These are phyloP conservation scores for Nyleta sp. DNA, from an alignment of 2,888 invertebrate genomes.

Conservation along the genomic window DNA sequence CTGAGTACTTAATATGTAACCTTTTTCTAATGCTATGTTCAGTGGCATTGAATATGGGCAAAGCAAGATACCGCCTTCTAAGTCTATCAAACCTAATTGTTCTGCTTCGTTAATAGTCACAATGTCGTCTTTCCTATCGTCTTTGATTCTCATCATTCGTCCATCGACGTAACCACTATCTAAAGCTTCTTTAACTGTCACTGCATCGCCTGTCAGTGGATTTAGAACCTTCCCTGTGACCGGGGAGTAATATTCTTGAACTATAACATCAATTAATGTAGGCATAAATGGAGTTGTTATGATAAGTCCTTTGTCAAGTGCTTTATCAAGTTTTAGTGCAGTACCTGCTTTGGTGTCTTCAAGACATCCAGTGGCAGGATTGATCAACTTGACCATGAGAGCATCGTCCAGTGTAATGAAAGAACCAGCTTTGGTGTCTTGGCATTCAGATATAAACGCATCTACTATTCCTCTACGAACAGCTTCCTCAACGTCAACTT, in stretches of 20 bases:
- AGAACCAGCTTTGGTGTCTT: conserved; percentile 89
- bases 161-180: conserved; percentile 89
- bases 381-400: conserved; percentile 87
- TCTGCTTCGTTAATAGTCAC: conserved; percentile 88
- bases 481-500: conserved; percentile 89
- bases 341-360: conserved; percentile 89
- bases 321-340: conserved; percentile 88
- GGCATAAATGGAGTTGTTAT: conserved; percentile 88
- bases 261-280: conserved; percentile 89
- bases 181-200: conserved; percentile 90
- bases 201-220: conserved; percentile 89
- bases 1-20: conserved; percentile 90
- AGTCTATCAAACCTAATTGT: conserved; percentile 87
- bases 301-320: conserved; percentile 88
- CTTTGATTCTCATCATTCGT: conserved; percentile 88
- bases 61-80: conserved; percentile 87
- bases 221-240: conserved; percentile 89
- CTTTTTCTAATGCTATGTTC: conserved; percentile 91
- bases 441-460: conserved; percentile 91
- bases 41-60: conserved; percentile 87
- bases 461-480: conserved; percentile 91
- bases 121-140: conserved; percentile 87
- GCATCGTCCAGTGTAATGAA: conserved; percentile 90
- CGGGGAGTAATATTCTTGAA: conserved; percentile 90
- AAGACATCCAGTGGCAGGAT: conserved; percentile 88